Evolutionary conservation across 2,888 invertebrate species (phyloP), one percentile per base, ranked within the genome.

Genomic region (Plebejus melissa): DNA sequence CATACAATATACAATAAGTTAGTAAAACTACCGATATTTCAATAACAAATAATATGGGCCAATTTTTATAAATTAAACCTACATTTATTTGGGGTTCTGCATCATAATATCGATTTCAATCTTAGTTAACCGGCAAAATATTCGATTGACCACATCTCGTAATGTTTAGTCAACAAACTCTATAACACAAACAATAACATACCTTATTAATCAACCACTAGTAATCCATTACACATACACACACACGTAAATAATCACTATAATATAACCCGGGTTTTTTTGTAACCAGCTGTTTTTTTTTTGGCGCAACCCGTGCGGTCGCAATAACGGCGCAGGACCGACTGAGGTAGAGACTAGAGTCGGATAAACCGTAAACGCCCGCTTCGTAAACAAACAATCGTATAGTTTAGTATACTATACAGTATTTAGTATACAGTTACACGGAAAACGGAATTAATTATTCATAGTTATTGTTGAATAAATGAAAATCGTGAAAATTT

Each of bases 281-380:
- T 41, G 16, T 6, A 60, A 28, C 28, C 60, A 65, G 16, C 65
- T 65, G 65, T 32, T 60, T 60, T 60, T 60, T 60, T 60, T 60
- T 60, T 60, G 28, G 3, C 60, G 28, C 28, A 11, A 60, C 22
- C 60, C 13, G 65, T 65, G 32, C 32, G 65, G 32, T 36, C 65
- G 32, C 32, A 13, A 9, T 36, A 16, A 65, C 65, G 65, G 89
- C 91, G 89, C 89, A 88, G 91, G 89, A 91, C 91, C 90, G 90
- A 86, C 87, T 85, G 84, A 79, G 77, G 75, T 69, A 74, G 77
- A 75, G 74, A 76, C 75, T 76, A 76, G 75, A 76, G 74, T 75
- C 77, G 83, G 83, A 79, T 54, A 54, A 22, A 22, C 22, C 22
- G 22, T 22, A 22, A 5, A 16, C 13, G 84, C 86, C 84, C 86